Evolutionary conservation across 2,113 vertebrate genomes (phyloP), one percentile per base, ranked within the genome.

Genomic region (Pholis gunnellus): DNA sequence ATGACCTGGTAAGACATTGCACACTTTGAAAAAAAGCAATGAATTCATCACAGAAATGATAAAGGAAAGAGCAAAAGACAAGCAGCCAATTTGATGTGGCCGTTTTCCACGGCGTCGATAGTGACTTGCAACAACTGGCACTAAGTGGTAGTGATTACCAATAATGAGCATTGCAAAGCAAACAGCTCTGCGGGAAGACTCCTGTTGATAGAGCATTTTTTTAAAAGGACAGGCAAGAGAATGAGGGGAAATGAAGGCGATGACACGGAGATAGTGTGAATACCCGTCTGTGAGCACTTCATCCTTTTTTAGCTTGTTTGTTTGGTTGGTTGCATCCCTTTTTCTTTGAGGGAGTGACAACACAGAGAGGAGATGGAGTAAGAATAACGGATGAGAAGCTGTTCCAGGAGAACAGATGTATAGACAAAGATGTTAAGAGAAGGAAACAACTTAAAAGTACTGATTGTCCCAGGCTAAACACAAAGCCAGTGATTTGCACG

Each of bases 101-200:
- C 17, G 7, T 72, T 91, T 80, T 84, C 57, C 71, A 72, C 46
- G 22, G 4, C 18, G 68, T 87, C 78, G 84, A 36, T 78, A 75
- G 85, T 36, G 85, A 90, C 83, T 86, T 72, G 75, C 38, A 88
- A 25, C 78, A 48, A 69, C 67, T 71, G 75, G 84, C 78, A 59
- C 2, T 85, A 82, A 87, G 87, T 80, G 87, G 59, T 87, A 88
- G 73, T 71, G 88, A 89, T 90, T 90, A 84, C 78, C 83, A 84
- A 88, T 90, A 92, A 92, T 76, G 81, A 87, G 68, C 42, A 31
- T 69, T 77, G 84, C 69, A 34, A 68, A 83, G 71, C 72, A 72
- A 88, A 74, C 56, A 2, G 82, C 63, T 65, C 50, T 56, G 75
- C 1, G 1, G 52, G 48, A 72, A 68, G 74, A 76, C 27, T 67